These are phyloP conservation scores for Pogoniulus pusillus DNA, from an alignment of 2,797 vertebrate species.

Conservation along the genomic window DNA sequence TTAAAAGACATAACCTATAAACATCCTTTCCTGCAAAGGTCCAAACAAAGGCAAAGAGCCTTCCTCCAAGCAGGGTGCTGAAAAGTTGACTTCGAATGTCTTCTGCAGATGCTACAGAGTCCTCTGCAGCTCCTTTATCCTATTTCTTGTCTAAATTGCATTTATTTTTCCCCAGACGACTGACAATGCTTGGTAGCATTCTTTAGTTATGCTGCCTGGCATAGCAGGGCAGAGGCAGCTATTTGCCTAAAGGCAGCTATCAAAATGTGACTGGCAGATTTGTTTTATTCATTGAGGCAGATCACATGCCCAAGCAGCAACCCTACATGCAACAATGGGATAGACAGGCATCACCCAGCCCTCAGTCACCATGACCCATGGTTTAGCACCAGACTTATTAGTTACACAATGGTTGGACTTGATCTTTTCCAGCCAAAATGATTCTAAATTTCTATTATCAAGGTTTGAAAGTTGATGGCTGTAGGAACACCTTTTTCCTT, in stretches of 20 bases:
- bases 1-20: constrained; percentile 43
- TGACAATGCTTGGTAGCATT: background rate
- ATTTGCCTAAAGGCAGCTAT: background rate
- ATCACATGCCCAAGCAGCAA: background rate
- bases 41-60: constrained; percentile 33
- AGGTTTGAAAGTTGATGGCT: background rate
- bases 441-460: background rate
- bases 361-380: too few species aligned
- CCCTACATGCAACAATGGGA: too few species aligned
- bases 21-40: constrained; percentile 47
- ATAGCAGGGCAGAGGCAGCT: background rate
- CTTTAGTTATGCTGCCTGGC: background rate
- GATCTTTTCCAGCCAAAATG: too few species aligned
- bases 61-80: background rate
- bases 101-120: background rate
- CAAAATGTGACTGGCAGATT: background rate
- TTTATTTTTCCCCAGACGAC: background rate
- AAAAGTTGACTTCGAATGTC: background rate
- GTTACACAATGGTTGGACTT: too few species aligned
- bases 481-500: background rate
- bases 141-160: background rate
- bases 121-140: background rate
- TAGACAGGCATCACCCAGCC: too few species aligned
- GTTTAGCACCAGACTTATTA: too few species aligned
- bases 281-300: background rate